phyloP scores from a whole-genome alignment of 2,888 invertebrate species.

The Drosophila barbarae region DNA sequence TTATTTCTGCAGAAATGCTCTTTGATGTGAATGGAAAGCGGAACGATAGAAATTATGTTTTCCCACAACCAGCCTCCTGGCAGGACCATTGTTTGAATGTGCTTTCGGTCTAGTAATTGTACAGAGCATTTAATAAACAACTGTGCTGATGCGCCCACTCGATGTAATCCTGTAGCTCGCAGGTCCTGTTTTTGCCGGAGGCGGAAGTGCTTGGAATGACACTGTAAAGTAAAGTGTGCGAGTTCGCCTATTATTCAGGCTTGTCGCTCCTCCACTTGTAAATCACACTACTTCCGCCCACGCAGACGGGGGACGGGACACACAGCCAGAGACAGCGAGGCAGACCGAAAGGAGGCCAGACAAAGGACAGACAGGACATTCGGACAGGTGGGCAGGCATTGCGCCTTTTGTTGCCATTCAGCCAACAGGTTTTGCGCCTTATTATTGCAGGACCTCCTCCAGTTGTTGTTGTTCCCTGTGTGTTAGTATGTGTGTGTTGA shows the following conservation, averaged over 20 bases:
- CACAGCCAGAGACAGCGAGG: conserved; percentile 8
- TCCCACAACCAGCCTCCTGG: neutral
- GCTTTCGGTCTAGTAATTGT: conserved; percentile 33
- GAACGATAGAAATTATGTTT: conserved; percentile 13
- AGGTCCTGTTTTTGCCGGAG: conserved; percentile 17
- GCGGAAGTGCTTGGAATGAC: conserved; percentile 56
- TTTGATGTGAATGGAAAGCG: conserved; percentile 11
- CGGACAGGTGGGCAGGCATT: conserved; percentile 23
- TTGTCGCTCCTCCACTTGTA: conserved; percentile 54
- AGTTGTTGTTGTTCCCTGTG: conserved; percentile 37
- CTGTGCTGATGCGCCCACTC: conserved; percentile 18
- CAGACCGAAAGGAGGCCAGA: conserved; percentile 8
- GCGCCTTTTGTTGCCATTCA: conserved; percentile 27
- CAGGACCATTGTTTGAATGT: conserved; percentile 5
- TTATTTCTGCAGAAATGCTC: conserved; percentile 12
- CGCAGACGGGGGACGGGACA: conserved; percentile 23
- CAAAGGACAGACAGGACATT: conserved; percentile 36
- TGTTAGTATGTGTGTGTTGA: conserved; percentile 47
- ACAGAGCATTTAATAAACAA: conserved; percentile 34
- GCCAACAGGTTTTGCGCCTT: conserved; percentile 47
- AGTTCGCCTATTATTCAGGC: conserved; percentile 63
- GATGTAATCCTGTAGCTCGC: conserved; percentile 5
- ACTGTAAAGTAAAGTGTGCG: conserved; percentile 47
- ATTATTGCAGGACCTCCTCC: conserved; percentile 59
- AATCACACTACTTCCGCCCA: conserved; percentile 72